phyloP scores from a whole-genome alignment of 2,888 invertebrate species.

The Nesidiocoris tenuis region DNA sequence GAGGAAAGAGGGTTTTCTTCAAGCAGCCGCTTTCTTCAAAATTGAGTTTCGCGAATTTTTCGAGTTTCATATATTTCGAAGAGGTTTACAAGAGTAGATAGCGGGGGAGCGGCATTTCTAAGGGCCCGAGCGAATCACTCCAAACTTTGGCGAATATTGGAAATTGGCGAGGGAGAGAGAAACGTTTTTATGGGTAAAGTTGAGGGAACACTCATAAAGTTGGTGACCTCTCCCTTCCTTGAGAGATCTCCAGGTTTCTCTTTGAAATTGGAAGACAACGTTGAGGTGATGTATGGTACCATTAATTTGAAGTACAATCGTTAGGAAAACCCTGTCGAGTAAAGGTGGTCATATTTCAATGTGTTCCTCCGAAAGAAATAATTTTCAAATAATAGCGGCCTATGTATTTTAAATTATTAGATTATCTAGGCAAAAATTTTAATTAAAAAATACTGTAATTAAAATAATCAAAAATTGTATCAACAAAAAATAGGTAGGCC shows the following conservation, averaged over 20 bases:
- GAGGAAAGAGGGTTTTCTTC: not conserved
- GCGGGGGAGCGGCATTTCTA: not conserved
- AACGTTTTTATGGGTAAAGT: slow-evolving; percentile 31
- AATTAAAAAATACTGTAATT: no score
- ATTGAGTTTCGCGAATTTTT: not conserved
- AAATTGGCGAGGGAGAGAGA: not conserved
- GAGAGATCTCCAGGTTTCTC: not conserved
- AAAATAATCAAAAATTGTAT: no score
- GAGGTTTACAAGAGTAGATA: not conserved
- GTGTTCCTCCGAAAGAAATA: no score
- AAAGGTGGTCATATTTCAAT: no score
- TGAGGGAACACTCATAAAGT: slow-evolving; percentile 23
- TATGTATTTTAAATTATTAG: no score
- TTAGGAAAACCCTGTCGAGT: no score
- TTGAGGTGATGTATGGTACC: no score
- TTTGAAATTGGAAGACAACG: slow-evolving; percentile 5
- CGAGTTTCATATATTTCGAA: not conserved
- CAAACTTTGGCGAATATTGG: not conserved
- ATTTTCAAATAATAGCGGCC: no score
- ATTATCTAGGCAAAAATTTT: no score
- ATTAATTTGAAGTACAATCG: no score
- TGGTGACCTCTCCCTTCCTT: slow-evolving; percentile 1
- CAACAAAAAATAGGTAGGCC: no score
- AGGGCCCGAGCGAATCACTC: not conserved
- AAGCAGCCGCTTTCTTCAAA: not conserved